Evolutionary conservation across 2,888 invertebrate genomes (phyloP).

Genomic region (Hirtodrosophila cameraria): DNA sequence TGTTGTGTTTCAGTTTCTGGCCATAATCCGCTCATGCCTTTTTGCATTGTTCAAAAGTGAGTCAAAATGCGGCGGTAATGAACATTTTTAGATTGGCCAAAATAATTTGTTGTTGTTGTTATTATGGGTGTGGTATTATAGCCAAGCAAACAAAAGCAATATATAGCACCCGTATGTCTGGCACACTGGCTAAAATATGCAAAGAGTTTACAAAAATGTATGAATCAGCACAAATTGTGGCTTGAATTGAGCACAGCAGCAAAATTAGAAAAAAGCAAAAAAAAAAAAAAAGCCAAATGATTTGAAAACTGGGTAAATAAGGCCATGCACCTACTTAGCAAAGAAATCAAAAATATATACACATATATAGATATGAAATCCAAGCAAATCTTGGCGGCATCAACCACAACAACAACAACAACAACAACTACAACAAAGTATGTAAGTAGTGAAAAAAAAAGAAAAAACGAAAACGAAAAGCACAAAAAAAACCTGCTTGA

Average conservation of each 20-base stretch:
- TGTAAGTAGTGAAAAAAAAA: conserved; percentile 49
- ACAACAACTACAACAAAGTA: conserved; percentile 40
- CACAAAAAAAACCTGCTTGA: conserved; percentile 61
- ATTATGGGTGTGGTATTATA: conserved; percentile 32
- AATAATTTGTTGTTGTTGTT: conserved; percentile 11
- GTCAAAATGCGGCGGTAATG: conserved; percentile 53
- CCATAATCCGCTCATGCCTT: conserved; percentile 48
- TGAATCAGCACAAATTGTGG: conserved; percentile 65
- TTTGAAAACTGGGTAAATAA: conserved; percentile 81
- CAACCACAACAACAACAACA: conserved; percentile 24
- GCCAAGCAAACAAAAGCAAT: conserved; percentile 1
- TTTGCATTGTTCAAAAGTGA: conserved; percentile 59
- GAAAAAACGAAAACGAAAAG: conserved; percentile 67
- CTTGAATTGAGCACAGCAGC: conserved; percentile 32
- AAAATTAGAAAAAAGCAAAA: no score
- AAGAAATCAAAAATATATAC: conserved; percentile 7
- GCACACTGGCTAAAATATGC: conserved; percentile 36
- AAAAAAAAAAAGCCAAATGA: conserved; percentile 57
- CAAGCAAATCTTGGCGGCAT: conserved; percentile 50
- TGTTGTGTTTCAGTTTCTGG: conserved; percentile 46
- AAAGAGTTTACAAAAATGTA: conserved; percentile 25
- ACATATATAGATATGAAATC: conserved; percentile 4
- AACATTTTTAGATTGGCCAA: conserved; percentile 47
- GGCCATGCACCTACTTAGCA: conserved; percentile 76
- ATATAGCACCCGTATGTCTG: conserved; percentile 15